phyloP scores from a whole-genome alignment of 2,797 vertebrate genomes.

The Phoxinus dragarum region DNA sequence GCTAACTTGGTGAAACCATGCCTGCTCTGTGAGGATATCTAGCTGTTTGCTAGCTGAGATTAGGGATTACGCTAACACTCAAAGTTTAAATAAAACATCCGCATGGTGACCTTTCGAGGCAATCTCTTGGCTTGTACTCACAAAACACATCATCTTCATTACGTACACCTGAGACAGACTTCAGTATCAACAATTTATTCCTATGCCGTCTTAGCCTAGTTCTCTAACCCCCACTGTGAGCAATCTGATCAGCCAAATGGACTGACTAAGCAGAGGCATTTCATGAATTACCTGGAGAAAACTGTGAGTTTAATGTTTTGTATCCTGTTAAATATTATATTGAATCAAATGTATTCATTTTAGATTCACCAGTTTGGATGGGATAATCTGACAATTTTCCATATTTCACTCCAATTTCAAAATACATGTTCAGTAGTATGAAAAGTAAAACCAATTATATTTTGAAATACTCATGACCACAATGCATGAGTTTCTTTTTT shows the following conservation, averaged over 20 bases:
- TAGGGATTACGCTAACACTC: slow-evolving; percentile 53
- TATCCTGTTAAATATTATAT: background rate
- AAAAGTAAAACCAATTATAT: background rate
- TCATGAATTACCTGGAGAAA: slow-evolving; percentile 5
- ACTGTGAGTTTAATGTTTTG: background rate
- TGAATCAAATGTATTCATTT: background rate
- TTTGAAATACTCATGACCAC: background rate
- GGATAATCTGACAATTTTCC: background rate
- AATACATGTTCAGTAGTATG: background rate
- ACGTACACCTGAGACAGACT: slow-evolving; percentile 2
- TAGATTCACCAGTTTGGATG: background rate
- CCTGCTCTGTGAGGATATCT: background rate
- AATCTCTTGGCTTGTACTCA: background rate
- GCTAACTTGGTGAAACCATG: background rate
- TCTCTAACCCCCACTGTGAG: slow-evolving; percentile 19
- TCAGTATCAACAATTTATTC: slow-evolving; percentile 35
- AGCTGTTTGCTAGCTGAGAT: slow-evolving; percentile 50
- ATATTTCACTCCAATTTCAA: background rate
- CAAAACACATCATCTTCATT: background rate
- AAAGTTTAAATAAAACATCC: slow-evolving; percentile 51
- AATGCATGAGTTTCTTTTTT: background rate
- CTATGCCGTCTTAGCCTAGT: slow-evolving; percentile 10
- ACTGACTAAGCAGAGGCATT: slow-evolving; percentile 9
- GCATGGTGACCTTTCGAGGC: background rate
- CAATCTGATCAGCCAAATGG: slow-evolving; percentile 41